A percentile compares a stretch with the other conserved stretches of the same genome.
Conservation (phyloP, 2,797 vertebrate species). For the Macrochelys suwanniensis region DNA sequence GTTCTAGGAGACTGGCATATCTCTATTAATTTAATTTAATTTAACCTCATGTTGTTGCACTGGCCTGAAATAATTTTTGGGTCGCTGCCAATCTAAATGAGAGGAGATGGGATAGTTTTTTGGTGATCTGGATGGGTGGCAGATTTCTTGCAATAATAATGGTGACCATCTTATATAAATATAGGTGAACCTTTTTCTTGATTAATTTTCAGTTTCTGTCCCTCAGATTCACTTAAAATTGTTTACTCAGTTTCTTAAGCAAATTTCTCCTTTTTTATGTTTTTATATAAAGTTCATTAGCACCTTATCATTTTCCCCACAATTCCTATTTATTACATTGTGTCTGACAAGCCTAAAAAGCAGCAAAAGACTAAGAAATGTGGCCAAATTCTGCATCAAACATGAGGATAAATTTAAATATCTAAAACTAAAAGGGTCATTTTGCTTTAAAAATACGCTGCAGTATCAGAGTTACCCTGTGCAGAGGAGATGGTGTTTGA, state of each 20-base stretch:
- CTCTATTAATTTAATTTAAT: too few relatives aligned
- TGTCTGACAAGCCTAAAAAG: constrained; percentile 12
- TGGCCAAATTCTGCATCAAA: neutral
- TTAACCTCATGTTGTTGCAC: neutral
- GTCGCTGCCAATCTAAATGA: neutral
- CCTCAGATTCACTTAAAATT: constrained; percentile 40
- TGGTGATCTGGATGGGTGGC: neutral
- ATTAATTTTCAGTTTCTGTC: constrained; percentile 19
- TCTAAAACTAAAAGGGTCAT: neutral
- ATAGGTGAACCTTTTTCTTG: constrained; percentile 47
- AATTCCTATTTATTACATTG: constrained; percentile 22
- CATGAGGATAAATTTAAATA: neutral
- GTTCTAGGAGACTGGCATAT: too few relatives aligned
- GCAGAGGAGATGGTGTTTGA: neutral
- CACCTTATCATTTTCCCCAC: constrained; percentile 47
- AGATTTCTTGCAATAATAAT: neutral
- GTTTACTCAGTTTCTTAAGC: constrained; percentile 23
- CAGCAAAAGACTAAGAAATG: constrained; percentile 6
- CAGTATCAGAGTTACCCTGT: neutral
- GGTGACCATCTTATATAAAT: constrained; percentile 48
- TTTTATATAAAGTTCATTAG: constrained; percentile 21
- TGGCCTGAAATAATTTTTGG: neutral
- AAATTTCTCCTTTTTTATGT: constrained; percentile 54
- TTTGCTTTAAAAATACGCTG: neutral
- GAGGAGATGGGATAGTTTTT: neutral